phyloP scores from a whole-genome alignment of 2,888 invertebrate genomes.

The Iselma pallidipennis region DNA sequence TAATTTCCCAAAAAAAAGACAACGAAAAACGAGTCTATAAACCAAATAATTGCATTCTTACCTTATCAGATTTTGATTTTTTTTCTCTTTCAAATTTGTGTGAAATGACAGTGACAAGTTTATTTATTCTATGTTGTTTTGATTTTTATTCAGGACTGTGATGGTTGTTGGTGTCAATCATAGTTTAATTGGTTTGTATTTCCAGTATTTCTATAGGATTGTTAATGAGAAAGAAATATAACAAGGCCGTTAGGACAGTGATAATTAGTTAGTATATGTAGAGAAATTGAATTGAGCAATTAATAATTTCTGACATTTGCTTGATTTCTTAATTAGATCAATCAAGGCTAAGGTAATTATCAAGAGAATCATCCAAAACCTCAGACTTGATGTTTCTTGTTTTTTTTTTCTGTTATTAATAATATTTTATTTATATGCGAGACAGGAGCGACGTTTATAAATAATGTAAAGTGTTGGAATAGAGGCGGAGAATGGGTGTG shows the following conservation, averaged over 20 bases:
- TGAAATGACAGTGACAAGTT: too few species aligned
- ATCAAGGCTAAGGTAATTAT: conserved; percentile 1
- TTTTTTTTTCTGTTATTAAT: neutral
- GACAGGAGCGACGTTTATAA: conserved; percentile 2
- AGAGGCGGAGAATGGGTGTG: conserved; percentile 20
- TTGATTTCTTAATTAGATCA: conserved; percentile 22
- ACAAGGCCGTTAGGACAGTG: neutral
- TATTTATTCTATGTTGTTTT: too few species aligned
- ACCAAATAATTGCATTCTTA: too few species aligned
- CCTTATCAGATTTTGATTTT: too few species aligned
- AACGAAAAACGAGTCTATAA: too few species aligned
- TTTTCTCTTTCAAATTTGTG: too few species aligned
- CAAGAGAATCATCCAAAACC: neutral
- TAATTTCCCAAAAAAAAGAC: conserved; percentile 6
- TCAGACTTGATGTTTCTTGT: neutral
- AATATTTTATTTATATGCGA: neutral
- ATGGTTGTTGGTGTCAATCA: neutral
- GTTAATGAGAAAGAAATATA: neutral
- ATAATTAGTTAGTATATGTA: conserved; percentile 7
- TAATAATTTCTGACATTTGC: conserved; percentile 21
- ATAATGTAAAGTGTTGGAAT: conserved; percentile 10
- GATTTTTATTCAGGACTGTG: neutral
- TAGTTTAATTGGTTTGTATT: neutral
- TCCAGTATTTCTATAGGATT: too few species aligned
- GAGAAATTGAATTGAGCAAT: conserved; percentile 19